Evolutionary conservation across 2,797 vertebrate species (phyloP), one percentile per base, ranked within the genome.

Genomic region (Amniataba percoides): DNA sequence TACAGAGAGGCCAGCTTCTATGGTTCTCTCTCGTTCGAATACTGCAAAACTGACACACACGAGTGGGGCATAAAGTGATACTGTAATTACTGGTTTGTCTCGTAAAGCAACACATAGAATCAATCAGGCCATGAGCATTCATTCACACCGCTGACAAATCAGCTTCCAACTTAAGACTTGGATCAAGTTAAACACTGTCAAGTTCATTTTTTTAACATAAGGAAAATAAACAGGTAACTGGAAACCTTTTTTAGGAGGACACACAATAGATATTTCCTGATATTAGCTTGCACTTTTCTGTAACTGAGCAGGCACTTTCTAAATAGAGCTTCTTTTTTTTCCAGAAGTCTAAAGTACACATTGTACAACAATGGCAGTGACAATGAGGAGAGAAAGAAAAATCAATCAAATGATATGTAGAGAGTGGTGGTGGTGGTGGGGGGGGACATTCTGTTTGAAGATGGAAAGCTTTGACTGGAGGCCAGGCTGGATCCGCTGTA

Each of bases 281-380:
- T 92, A 94, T 91, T 85, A 81, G 88, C 89, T 92, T 91, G 89
- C 90, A 88, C 90, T 91, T 96, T 95, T 93, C 85, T 90, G 91
- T 95, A 95, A 94, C 87, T 92, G 94, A 95, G 95, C 95, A 94
- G 95, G 96, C 96, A 95, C 95, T 96, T 96, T 97, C 96, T 95
- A 95, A 95, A 92, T 94, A 91, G 62, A 94, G 92, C 95, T 94
- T 31, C 27, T 31, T 31, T 31, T 31, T 31, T 36, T 94, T 95
- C 95, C 93, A 94, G 83, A 92, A 92, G 93, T 91, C 81, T 86
- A 82, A 87, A 86, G 74, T 88, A 90, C 88, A 90, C 72, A 74
- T 92, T n/a, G 48, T 85, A 88, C 80, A 84, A 79, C 86, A 88
- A 94, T 93, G 92, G 92, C 92, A 94, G 91, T 92, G 91, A 89